Base-by-base conservation (phyloP, 2,113 vertebrate genomes). In the Hemichromis elongatus region DNA sequence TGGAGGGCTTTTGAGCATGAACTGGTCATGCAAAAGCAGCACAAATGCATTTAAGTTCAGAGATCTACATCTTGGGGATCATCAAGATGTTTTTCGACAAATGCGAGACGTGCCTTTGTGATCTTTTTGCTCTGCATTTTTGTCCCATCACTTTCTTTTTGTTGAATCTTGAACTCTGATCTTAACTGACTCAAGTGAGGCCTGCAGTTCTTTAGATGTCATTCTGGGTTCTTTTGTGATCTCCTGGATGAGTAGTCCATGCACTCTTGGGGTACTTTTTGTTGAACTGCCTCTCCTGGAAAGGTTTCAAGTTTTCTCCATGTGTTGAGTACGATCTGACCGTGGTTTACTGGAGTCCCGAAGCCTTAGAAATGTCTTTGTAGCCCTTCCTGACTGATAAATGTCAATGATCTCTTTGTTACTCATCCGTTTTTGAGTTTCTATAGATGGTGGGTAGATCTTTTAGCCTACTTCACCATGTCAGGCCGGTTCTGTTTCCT, bases 11-110 rank as follows among this genome's bases (percentile, higher is more conserved):
- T 7, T 33, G 33, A 33, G 35, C 35, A 37, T 9, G 35, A 37
- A 9, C 35, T 9, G 35, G 19, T 66, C 19, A 21, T 66, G 4
- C 33, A 66, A 66, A 66, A 66, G 59, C 11, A 66, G 19, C 33
- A 37, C 59, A 0, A 0, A 6, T n/a, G 59, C 1, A 63, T n/a
- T 37, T 63, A n/a, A 37, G 33, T 37, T 10, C 59, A 63, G 59
- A 63, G 18, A n/a, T 63, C 33, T 63, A 4, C 6, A 37, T 63
- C 59, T 12, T 37, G 30, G 18, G 10, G 6, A 2, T 37, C 59
- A 2, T 63, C 4, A 63, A n/a, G 10, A 37, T 37, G 4, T 37
- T 63, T 61, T 63, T 63, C 37, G 33, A 63, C 30, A 35, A 0
- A 63, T 5, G 30, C n/a, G 30, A 35, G 57, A 61, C 2, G 5